These are phyloP conservation scores for Fragum whitleyi DNA, from an alignment of 2,888 invertebrate species.

Conservation along the genomic window DNA sequence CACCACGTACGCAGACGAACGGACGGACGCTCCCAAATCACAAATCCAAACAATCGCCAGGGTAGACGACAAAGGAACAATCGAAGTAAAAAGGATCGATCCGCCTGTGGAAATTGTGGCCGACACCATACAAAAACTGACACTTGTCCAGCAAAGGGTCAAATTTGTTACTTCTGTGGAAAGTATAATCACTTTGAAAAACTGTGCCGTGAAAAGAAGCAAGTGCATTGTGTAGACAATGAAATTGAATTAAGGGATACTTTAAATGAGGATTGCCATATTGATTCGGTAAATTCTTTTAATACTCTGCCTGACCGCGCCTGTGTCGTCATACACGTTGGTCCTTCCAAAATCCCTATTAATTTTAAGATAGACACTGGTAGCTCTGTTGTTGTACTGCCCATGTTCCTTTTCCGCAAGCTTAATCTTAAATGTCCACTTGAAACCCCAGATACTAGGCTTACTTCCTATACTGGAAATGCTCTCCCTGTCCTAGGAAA, in stretches of 20 bases:
- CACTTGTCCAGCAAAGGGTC: too few relatives aligned
- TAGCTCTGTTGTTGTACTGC: not conserved
- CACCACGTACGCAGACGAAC: too few relatives aligned
- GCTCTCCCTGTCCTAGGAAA: not conserved
- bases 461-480: slow-evolving; percentile 33
- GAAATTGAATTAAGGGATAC: not conserved
- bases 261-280: slow-evolving; percentile 11
- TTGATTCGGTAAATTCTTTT: slow-evolving; percentile 9
- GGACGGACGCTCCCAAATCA: too few relatives aligned
- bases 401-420: not conserved
- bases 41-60: too few relatives aligned
- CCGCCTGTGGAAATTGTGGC: too few relatives aligned
- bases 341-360: slow-evolving; percentile 12
- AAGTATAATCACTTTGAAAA: too few relatives aligned
- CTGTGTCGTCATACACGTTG: too few relatives aligned
- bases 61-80: too few relatives aligned
- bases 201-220: too few relatives aligned
- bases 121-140: too few relatives aligned
- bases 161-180: too few relatives aligned
- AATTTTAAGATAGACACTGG: slow-evolving; percentile 31
- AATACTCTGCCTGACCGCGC: slow-evolving; percentile 20
- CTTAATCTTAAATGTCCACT: not conserved
- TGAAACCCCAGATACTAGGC: not conserved
- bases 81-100: too few relatives aligned
- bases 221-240: not conserved